Base-by-base conservation (phyloP, 2,888 invertebrate species). In the Apoderus coryli region DNA sequence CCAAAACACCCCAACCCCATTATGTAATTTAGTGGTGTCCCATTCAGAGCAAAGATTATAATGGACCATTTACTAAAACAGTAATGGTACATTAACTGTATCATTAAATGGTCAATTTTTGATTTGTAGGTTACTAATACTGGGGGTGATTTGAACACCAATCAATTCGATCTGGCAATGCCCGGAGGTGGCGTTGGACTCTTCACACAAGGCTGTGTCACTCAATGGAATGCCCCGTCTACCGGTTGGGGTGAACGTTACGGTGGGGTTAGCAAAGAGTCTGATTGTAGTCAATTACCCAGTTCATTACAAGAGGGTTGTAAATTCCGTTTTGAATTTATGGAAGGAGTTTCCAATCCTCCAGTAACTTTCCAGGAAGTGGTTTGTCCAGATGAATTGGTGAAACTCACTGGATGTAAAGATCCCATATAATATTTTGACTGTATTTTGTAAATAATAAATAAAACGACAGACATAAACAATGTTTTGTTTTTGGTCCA, bases 201-300 rank as follows among this genome's bases (percentile, higher is more conserved):
- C 19, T 41, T 38, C 31, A 41, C 39, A 4, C 24, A 31, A 24
- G 43, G 43, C 9, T 44, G 43, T 23, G 14, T 14, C 12, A 29
- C 34, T 10, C 41, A 42, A 29, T 43, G 43, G 43, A 24, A 38
- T 16, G 27, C 37, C 6, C 35, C 37, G 4, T n/a, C n/a, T 16
- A 27, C 22, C 10, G 43, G 41, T 10, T 44, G 44, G 44, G 44
- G 43, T 19, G 34, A 38, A 6, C 42, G 39, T 24, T 39, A 40
- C 25, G 40, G 39, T 16, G 43, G 44, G 4, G 41, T 44, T 2
- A 15, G 29, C 10, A 26, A 33, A 2, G 32, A 30, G 15, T 26
- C 29, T 3, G 38, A 44, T 16, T 44, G 44, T 27, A 14, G 19
- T 12, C 6, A 33, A 25, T 29, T 44, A 6, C 43, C 44, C 7